These are phyloP conservation scores for Oscheius sp. DNA, from an alignment of 2,888 invertebrate species.

Conservation along the genomic window DNA sequence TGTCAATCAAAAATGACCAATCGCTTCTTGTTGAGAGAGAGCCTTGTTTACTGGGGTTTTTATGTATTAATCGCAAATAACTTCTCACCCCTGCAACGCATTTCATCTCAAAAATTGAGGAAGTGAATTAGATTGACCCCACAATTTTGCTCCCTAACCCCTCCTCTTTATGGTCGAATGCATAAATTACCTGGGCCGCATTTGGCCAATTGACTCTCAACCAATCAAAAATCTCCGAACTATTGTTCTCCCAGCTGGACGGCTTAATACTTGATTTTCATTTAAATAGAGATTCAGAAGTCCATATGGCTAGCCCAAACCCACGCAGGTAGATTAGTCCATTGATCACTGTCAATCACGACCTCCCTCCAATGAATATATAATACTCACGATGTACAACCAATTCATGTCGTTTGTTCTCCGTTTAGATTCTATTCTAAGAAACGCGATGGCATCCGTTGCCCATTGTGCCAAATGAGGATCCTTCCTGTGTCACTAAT, in stretches of 20 bases:
- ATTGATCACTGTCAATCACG: background rate
- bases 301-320: conserved; percentile 3
- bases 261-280: background rate
- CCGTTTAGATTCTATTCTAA: background rate
- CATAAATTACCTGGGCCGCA: conserved; percentile 24
- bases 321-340: background rate
- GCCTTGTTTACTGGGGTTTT: too few species aligned
- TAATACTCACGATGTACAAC: background rate
- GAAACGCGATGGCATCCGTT: background rate
- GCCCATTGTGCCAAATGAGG: background rate
- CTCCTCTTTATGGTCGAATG: conserved; percentile 18
- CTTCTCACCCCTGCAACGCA: too few species aligned
- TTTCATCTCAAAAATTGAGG: too few species aligned
- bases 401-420: background rate
- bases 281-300: too few species aligned
- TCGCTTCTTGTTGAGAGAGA: too few species aligned
- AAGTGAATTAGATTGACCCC: too few species aligned
- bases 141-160: background rate
- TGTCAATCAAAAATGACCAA: too few species aligned
- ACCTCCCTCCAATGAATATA: background rate
- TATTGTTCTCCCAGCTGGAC: background rate
- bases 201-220: conserved; percentile 12
- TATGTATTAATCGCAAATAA: too few species aligned
- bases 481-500: too few species aligned
- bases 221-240: background rate